These are phyloP conservation scores for Hippopotamus amphibius DNA, from an alignment of 2,113 vertebrate species.

Conservation along the genomic window DNA sequence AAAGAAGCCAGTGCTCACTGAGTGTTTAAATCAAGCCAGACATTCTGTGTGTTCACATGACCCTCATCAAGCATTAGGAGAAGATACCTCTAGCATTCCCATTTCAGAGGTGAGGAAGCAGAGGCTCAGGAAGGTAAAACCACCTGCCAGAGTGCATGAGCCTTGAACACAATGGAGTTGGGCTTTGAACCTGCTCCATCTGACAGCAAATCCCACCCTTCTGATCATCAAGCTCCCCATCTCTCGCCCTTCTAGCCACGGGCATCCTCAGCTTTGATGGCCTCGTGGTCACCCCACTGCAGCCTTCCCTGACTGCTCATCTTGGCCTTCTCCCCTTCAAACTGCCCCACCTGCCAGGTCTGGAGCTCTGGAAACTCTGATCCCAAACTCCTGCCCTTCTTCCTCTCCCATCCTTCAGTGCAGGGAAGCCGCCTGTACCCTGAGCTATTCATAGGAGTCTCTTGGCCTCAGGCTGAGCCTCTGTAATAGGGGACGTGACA, in stretches of 20 bases:
- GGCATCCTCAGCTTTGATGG: fast-evolving
- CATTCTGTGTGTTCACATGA: neutral
- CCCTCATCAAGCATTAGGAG: neutral
- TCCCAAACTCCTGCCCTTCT: neutral
- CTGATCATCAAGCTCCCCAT: neutral
- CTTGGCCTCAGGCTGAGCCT: neutral
- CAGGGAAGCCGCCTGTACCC: too few relatives aligned
- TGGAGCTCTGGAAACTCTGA: neutral
- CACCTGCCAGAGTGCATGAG: too few relatives aligned
- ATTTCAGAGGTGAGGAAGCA: neutral
- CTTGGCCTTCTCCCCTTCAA: neutral
- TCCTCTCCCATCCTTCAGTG: too few relatives aligned
- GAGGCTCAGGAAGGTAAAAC: neutral
- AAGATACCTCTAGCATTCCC: too few relatives aligned
- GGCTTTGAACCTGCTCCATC: neutral
- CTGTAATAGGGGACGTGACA: neutral
- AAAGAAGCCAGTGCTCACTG: neutral
- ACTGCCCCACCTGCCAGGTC: neutral
- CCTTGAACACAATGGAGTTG: neutral
- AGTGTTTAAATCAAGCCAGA: neutral
- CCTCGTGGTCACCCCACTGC: fast-evolving
- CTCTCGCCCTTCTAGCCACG: fast-evolving
- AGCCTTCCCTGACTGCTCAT: neutral
- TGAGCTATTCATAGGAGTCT: neutral
- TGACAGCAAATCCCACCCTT: neutral